phyloP scores from a whole-genome alignment of 2,888 invertebrate genomes.

The Dolomedes plantarius region DNA sequence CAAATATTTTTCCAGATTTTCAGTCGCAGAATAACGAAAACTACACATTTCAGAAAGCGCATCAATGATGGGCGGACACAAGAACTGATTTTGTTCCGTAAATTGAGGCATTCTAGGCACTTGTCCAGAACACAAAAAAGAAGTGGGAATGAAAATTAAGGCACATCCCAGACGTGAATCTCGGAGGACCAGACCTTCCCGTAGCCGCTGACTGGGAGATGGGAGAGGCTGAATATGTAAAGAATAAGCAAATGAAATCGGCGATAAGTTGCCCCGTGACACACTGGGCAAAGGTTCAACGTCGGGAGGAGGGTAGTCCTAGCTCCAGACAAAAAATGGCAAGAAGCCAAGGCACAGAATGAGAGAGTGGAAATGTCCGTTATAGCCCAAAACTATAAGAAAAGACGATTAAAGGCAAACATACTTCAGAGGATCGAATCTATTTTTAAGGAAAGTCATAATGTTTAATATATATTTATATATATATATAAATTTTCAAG shows the following conservation, averaged over 20 bases:
- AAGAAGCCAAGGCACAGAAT: background rate
- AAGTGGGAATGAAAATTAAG: background rate
- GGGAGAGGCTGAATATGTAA: background rate
- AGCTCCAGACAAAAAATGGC: background rate
- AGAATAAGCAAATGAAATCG: background rate
- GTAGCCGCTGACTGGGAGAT: background rate
- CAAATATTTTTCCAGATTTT: no score
- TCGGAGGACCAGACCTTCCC: background rate
- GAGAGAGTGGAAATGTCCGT: no score
- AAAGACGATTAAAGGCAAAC: no score
- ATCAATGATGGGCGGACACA: background rate
- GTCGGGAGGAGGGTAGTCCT: background rate
- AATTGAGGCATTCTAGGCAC: background rate
- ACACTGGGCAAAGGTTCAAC: slow-evolving; percentile 56
- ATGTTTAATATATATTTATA: no score
- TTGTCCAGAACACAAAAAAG: background rate
- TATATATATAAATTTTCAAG: no score
- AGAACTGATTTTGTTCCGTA: background rate
- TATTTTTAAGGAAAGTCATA: no score
- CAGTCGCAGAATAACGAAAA: no score
- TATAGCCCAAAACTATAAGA: no score
- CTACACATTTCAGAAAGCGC: no score
- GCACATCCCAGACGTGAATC: background rate
- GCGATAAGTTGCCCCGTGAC: slow-evolving; percentile 18
- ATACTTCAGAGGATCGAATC: no score